phyloP scores from a whole-genome alignment of 2,888 invertebrate species.

The Osmoderma eremita region DNA sequence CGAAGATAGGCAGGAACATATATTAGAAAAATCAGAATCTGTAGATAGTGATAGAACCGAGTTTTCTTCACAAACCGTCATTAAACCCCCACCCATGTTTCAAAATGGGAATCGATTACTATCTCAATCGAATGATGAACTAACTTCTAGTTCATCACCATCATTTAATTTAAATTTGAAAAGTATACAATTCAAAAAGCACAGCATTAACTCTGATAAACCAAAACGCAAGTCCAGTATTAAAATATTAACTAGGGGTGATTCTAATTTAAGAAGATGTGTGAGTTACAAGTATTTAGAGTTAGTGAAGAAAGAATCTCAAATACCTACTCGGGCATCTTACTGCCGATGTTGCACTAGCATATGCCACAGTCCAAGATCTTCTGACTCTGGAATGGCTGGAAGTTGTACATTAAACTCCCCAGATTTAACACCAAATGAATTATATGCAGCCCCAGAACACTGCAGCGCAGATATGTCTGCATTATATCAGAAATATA shows the following conservation, averaged over 20 bases:
- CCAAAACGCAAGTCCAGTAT: constrained; percentile 63
- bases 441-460: constrained; percentile 50
- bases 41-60: constrained; percentile 52
- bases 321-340: constrained; percentile 5
- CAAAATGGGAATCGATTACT: constrained; percentile 57
- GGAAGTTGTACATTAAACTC: constrained; percentile 82
- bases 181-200: constrained; percentile 62
- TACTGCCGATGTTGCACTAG: constrained; percentile 42
- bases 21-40: constrained; percentile 51
- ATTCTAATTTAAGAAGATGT: constrained; percentile 60
- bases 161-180: constrained; percentile 53
- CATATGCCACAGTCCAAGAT: constrained; percentile 69
- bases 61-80: constrained; percentile 55
- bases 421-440: constrained; percentile 68
- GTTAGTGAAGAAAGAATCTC: constrained; percentile 47
- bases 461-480: constrained; percentile 54
- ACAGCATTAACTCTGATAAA: constrained; percentile 72
- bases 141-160: constrained; percentile 49
- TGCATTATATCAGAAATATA: constrained; percentile 53
- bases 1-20: constrained; percentile 49
- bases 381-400: constrained; percentile 87
- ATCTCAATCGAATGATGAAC: constrained; percentile 42
- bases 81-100: constrained; percentile 72
- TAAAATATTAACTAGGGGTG: constrained; percentile 51
- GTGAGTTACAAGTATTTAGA: constrained; percentile 66